Conservation (phyloP, 2,113 vertebrate genomes). For the Delphinapterus leucas region DNA sequence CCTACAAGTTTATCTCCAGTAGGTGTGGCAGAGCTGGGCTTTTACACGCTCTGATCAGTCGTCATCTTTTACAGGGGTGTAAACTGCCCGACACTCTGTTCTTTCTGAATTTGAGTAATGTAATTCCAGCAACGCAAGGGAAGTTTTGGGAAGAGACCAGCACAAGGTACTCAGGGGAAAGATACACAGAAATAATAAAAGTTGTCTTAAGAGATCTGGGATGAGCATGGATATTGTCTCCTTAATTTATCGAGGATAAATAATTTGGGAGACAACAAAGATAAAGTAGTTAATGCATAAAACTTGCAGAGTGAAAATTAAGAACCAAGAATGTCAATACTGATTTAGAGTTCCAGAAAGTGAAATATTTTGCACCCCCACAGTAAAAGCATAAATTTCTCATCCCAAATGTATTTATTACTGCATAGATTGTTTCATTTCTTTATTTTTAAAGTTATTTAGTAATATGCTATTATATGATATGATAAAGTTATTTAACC, state of each 20-base stretch:
- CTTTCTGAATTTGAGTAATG: neutral
- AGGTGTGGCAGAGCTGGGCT: neutral
- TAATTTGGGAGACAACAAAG: neutral
- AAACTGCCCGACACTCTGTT: neutral
- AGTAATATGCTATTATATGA: neutral
- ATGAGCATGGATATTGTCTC: neutral
- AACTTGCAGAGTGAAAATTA: neutral
- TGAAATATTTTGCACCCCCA: neutral
- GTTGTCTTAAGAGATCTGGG: neutral
- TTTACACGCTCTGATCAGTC: neutral
- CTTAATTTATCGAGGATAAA: neutral
- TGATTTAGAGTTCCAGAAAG: neutral
- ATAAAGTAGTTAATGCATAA: neutral
- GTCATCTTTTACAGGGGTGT: neutral
- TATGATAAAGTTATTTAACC: neutral
- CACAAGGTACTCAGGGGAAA: neutral
- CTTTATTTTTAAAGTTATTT: neutral
- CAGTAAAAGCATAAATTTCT: neutral
- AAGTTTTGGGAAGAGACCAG: neutral
- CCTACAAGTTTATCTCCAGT: neutral
- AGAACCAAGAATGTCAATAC: neutral
- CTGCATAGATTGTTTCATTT: neutral
- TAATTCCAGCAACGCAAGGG: neutral
- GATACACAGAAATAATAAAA: neutral
- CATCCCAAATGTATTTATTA: neutral